Base-by-base conservation (phyloP, 1,140 invertebrate genomes). In the Heliconius hewitsoni region DNA sequence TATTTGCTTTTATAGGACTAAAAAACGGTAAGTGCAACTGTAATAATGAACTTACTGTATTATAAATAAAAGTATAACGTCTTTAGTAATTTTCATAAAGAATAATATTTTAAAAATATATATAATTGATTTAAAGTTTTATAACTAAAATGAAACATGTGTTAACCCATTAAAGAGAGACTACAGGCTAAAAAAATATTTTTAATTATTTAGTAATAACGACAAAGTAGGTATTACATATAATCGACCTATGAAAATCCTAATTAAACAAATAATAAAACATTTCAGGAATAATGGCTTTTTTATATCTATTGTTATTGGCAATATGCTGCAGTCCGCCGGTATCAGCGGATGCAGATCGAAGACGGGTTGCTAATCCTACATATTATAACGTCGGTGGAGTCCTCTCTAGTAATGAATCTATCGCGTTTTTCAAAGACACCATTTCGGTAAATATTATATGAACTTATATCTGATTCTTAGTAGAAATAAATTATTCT, bases 381-480 rank as follows among this genome's bases (percentile, higher is more conserved):
- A 96, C 95, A 1, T 96, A 95, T 83, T 98, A 97, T 91, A 98
- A 98, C 88, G 98, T 98, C 76, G 98, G 98, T n/a, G 98, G 98
- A 34, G 98, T 98, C 16, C 95, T 98, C n/a, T 98, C 97, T 73
- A 97, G 96, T 91, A 96, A 96, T 81, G 96, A 97, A 30, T 98
- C 97, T 79, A 96, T 97, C 88, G 93, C 92, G 19, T 96, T 97
- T 90, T 98, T 98, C 90, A 96, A 96, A 82, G 96, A 97, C 87
- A 98, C 96, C 50, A 98, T 98, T 85, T 96, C 96, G 85, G 98
- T 98, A 96, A 96, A 96, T 95, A 81, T 46, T 72, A 71, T 34
- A 6, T 18, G 9, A 34, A 30, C 5, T 34, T 71, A 30, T 46
- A 13, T 46, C 11, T 3, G 0, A 46, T 46, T 1, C 13, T 34